Conservation (phyloP, 2,797 vertebrate genomes). For the Urosaurus nigricauda region DNA sequence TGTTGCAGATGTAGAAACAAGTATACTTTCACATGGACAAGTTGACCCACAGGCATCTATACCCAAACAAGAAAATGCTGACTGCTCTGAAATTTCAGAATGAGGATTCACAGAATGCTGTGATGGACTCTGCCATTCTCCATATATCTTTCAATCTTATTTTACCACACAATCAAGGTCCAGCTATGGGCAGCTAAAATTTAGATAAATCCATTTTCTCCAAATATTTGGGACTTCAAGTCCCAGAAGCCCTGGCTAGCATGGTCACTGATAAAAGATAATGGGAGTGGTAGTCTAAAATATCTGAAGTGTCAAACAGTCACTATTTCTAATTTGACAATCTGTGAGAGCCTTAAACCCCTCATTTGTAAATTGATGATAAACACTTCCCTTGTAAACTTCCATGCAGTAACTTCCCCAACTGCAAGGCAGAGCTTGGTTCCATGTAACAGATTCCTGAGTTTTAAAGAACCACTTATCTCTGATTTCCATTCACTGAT, state of each 20-base stretch:
- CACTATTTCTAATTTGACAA: not conserved
- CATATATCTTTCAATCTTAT: not conserved
- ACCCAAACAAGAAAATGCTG: not conserved
- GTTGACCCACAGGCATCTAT: not conserved
- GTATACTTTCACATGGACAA: not conserved
- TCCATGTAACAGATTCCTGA: too few species aligned
- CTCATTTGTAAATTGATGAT: not conserved
- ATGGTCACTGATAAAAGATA: not conserved
- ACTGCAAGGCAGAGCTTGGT: not conserved
- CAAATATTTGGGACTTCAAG: not conserved
- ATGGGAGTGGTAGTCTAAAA: not conserved
- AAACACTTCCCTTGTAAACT: constrained; percentile 21
- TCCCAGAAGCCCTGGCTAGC: not conserved
- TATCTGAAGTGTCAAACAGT: not conserved
- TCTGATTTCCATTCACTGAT: not conserved
- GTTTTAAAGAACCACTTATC: not conserved
- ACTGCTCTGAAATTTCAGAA: not conserved
- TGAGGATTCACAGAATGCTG: fast-evolving
- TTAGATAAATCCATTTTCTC: not conserved
- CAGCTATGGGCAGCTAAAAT: not conserved
- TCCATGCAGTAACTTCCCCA: not conserved
- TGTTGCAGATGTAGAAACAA: constrained; percentile 22
- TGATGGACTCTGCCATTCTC: not conserved
- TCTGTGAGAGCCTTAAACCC: not conserved
- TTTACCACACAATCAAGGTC: constrained; percentile 19